phyloP scores from a whole-genome alignment of 2,797 vertebrate species.

The Hoplostethus atlanticus region DNA sequence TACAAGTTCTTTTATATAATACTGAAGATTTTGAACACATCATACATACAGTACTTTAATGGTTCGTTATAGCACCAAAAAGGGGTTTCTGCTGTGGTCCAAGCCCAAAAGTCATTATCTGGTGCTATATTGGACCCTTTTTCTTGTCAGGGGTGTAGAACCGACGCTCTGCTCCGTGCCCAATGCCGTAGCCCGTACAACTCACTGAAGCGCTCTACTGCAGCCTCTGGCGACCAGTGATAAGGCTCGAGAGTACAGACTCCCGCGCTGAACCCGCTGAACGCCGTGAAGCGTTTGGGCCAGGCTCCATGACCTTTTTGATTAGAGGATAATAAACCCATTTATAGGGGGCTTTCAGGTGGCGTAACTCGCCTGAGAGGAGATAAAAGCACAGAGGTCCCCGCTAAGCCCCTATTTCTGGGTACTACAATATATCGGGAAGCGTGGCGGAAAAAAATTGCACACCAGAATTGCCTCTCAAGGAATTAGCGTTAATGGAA shows the following conservation, averaged over 20 bases:
- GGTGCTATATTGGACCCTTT: conserved; percentile 23
- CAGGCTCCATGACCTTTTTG: conserved; percentile 75
- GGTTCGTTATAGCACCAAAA: conserved; percentile 29
- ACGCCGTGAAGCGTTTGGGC: conserved; percentile 46
- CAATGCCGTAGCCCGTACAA: conserved; percentile 62
- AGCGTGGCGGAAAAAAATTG: conserved; percentile 11
- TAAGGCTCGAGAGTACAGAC: conserved; percentile 66
- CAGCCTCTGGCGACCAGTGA: conserved; percentile 71
- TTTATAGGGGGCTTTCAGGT: conserved; percentile 71
- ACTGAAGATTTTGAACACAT: conserved; percentile 1
- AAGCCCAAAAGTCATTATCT: conserved; percentile 28
- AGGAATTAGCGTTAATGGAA: conserved; percentile 13
- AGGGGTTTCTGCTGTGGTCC: conserved; percentile 19
- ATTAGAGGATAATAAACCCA: conserved; percentile 80
- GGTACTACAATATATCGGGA: conserved; percentile 45
- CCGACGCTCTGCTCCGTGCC: conserved; percentile 49
- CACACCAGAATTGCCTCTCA: conserved; percentile 2
- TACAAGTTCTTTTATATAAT: not conserved
- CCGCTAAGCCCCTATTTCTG: conserved; percentile 54
- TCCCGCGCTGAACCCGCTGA: conserved; percentile 51
- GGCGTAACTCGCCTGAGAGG: conserved; percentile 54
- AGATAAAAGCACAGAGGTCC: conserved; percentile 56
- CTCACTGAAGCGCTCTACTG: conserved; percentile 60
- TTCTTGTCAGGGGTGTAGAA: not conserved
- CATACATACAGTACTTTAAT: not conserved